Base-by-base conservation (phyloP, 2,888 invertebrate genomes). In the Luperina nickerlii region DNA sequence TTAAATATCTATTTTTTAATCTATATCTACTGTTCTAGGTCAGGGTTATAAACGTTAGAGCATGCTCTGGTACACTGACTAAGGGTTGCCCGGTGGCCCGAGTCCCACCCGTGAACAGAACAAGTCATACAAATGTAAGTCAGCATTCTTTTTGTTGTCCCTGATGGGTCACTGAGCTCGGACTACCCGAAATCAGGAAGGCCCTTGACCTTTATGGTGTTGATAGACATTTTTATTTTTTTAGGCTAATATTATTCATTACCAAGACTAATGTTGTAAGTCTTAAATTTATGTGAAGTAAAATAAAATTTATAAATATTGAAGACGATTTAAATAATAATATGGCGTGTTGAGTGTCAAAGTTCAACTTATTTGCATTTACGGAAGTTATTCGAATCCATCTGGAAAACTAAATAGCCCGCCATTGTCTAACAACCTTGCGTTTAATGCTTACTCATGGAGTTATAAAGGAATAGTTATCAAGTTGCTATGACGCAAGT, bases 381-480 rank as follows among this genome's bases (percentile, higher is more conserved):
- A 27, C 24, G 81, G 84, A 84, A 84, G 75, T 82, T 38, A 74
- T 84, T 82, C 13, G 15, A 70, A 57, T 38, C 69, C n/a, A 54
- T 66, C 69, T 82, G 66, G 27, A 38, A 66, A 78, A 81, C 45
- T 63, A 9, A 76, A 67, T 57, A 27, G 65, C n/a, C 27, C 32
- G 73, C 73, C 62, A 82, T 84, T 84, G 81, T 78, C 62, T 78
- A 24, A 0, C 62, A 76, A 66, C 80, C 38, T 83, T 72, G 60
- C 38, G 42, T 57, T 78, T 76, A 69, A 27, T 78, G 84, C 82
- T 78, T 78, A 78, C 78, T 84, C 81, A 78, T 75, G 69, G 20
- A n/a, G 62, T 63, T 73, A 27, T 65, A 75, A 74, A 72, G 63
- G 3, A 68, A 72, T 42, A 62, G 74, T 69, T 73, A 69, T 75